Conservation (phyloP, 1,140 invertebrate species). For the Ceratosolen fusciceps region DNA sequence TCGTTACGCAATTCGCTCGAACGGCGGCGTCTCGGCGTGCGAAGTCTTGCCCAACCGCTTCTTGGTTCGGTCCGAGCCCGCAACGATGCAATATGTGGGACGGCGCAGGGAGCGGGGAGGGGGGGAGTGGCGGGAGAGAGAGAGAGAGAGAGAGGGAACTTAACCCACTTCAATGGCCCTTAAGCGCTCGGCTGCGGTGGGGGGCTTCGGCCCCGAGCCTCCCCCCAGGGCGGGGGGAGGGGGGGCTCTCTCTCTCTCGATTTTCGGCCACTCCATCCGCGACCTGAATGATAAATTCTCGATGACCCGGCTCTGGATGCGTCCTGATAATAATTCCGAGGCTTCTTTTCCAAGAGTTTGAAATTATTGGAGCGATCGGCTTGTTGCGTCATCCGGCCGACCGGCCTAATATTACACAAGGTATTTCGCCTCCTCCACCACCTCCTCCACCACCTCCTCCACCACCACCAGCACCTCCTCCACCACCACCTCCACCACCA, state of each 20-base stretch:
- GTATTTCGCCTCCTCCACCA: too few relatives aligned
- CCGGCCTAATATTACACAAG: too few relatives aligned
- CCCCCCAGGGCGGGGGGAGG: not conserved
- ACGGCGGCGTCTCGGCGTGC: not conserved
- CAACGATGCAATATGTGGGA: too few relatives aligned
- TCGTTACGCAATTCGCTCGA: not conserved
- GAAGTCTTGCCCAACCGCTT: not conserved
- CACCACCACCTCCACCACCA: too few relatives aligned
- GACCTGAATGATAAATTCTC: not conserved
- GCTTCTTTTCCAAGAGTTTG: too few relatives aligned
- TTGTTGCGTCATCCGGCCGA: too few relatives aligned
- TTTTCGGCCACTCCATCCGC: not conserved
- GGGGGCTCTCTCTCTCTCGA: not conserved
- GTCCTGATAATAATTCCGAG: not conserved
- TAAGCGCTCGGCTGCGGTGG: not conserved
- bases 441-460: too few relatives aligned
- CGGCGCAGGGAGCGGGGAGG: not conserved
- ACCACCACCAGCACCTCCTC: too few relatives aligned
- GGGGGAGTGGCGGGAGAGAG: not conserved
- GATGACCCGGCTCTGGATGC: too few relatives aligned
- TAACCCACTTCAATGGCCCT: constrained; percentile 30
- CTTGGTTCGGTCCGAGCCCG: too few relatives aligned
- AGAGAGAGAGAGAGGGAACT: not conserved
- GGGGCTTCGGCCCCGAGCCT: too few relatives aligned
- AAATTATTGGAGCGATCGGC: not conserved